Evolutionary conservation across 2,113 vertebrate genomes (phyloP), one percentile per base, ranked within the genome.

Genomic region (Rhea americana): DNA sequence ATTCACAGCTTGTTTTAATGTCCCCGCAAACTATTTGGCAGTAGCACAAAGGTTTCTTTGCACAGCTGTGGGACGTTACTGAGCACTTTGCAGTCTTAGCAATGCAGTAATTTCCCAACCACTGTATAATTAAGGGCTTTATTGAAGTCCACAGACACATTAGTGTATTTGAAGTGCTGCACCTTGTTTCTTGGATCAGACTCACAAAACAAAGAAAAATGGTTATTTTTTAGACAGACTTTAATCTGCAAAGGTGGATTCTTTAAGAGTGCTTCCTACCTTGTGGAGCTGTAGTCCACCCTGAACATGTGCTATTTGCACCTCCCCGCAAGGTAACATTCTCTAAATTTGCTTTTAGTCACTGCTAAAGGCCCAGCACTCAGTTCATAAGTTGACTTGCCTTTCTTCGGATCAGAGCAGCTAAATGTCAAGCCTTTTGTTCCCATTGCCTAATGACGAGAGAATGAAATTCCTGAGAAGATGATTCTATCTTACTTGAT

Each of bases 401-500:
- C 13, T 11, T 73, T 80, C 73, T 88, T 0, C 1, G 76, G 62
- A 53, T 66, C 81, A 63, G 37, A 82, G 77, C 72, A 93, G 73
- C 71, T 73, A 28, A 82, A 93, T 88, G 94, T 51, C 70, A 63
- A 91, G 88, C 50, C 94, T 94, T 96, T 94, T 95, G 91, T 95
- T 94, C 93, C 88, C 67, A 73, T 66, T 11, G 2, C 19, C 66
- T 71, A 50, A 16, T 70, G 77, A 91, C 85, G 78, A 73, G 58
- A 86, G 73, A 94, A 86, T 1, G 10, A 86, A 90, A 89, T 79
- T 95, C 85, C 88, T 25, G 28, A 79, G 88, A 32, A 59, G 58
- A 87, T 94, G 90, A 95, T 90, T 90, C 71, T 87, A 90, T 94
- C 92, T 85, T 71, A 93, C 77, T 94, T 82, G 83, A 96, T 93